Evolutionary conservation across 2,797 vertebrate species (phyloP).

Genomic region (Leptodactylus fallax): DNA sequence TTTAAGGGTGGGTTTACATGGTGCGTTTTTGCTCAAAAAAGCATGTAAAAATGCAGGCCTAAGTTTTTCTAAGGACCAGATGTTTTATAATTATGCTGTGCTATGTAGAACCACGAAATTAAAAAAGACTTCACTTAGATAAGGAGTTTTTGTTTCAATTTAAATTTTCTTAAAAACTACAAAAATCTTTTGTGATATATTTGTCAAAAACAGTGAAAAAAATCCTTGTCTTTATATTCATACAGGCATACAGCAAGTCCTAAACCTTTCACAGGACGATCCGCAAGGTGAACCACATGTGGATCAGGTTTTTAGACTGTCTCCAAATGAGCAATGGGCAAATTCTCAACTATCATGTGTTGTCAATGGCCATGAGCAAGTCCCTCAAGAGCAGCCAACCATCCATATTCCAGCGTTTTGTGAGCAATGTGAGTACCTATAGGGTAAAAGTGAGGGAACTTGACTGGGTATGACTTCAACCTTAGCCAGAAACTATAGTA

Average conservation of each 20-base stretch:
- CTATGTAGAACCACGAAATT: no score
- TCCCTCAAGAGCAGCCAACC: not conserved
- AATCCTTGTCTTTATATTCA: not conserved
- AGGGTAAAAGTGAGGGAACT: no score
- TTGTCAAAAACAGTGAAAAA: not conserved
- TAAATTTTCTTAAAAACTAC: no score
- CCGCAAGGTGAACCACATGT: not conserved
- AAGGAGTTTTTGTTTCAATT: no score
- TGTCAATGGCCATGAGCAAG: conserved; percentile 9
- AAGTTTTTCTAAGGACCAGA: no score
- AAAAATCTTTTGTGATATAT: not conserved
- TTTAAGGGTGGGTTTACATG: no score
- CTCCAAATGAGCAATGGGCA: not conserved
- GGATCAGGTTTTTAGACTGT: conserved; percentile 11
- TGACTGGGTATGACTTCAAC: no score
- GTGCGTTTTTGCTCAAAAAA: no score
- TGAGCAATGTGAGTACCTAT: not conserved
- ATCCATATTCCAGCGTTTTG: not conserved
- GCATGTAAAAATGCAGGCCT: no score
- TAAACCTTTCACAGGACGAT: conserved; percentile 23
- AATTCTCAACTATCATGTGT: not conserved
- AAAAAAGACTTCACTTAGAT: no score
- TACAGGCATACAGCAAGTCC: conserved; percentile 1
- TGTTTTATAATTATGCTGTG: no score
- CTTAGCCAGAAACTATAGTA: no score